These are phyloP conservation scores for Caenorhabditis sp. DNA, from an alignment of 2,888 invertebrate genomes.

Conservation along the genomic window DNA sequence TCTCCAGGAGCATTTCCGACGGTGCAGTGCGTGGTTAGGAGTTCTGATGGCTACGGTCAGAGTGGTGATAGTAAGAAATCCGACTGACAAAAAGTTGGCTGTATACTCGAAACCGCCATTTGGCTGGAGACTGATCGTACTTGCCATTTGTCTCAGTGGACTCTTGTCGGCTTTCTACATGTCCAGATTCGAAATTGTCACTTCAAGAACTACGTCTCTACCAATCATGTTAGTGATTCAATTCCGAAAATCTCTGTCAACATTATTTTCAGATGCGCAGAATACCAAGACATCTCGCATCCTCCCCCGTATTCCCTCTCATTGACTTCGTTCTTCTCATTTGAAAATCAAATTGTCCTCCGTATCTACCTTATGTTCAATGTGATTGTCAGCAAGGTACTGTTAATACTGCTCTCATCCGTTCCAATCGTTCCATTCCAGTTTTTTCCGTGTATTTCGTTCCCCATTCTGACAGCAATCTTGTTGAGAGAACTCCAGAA, in stretches of 20 bases:
- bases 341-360: constrained; percentile 25
- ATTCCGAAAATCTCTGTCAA: background rate
- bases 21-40: constrained; percentile 29
- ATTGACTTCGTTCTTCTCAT: constrained; percentile 9
- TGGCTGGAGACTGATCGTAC: constrained; percentile 11
- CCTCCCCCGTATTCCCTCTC: background rate
- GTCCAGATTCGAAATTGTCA: background rate
- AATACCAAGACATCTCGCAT: constrained; percentile 18
- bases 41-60: constrained; percentile 21
- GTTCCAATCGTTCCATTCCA: background rate
- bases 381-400: constrained; percentile 16
- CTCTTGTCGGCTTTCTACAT: constrained; percentile 6
- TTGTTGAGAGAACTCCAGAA: constrained; percentile 17
- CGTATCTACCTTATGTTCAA: constrained; percentile 17
- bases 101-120: constrained; percentile 1
- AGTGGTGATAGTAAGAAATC: background rate
- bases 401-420: background rate
- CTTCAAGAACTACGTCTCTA: background rate
- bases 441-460: constrained; percentile 29
- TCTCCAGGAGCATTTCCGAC: constrained; percentile 26
- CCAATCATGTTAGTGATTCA: constrained; percentile 6
- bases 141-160: constrained; percentile 8
- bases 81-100: background rate
- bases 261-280: constrained; percentile 20
- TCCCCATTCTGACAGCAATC: constrained; percentile 13